Conservation (phyloP, 2,113 vertebrate species). For the Gymnorhina tibicen region DNA sequence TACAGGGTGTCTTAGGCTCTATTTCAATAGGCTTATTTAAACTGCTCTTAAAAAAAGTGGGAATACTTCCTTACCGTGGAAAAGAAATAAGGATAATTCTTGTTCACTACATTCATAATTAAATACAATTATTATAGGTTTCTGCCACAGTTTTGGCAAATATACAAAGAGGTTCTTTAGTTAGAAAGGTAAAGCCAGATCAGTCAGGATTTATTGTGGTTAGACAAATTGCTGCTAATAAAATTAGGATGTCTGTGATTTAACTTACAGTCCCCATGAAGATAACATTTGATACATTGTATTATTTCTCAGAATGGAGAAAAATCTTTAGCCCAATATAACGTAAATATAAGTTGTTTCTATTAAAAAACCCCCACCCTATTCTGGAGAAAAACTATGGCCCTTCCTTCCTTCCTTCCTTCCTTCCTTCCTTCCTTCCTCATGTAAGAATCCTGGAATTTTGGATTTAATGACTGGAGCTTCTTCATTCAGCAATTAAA, state of each 20-base stretch:
- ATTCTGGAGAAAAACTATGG: background rate
- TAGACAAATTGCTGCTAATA: background rate
- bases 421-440: background rate
- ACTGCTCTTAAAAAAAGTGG: background rate
- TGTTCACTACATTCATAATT: background rate
- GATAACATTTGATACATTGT: background rate
- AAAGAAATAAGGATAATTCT: background rate
- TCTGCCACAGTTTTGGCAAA: background rate
- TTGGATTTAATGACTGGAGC: background rate
- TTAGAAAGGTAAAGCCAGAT: background rate
- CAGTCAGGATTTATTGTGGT: background rate
- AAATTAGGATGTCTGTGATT: background rate
- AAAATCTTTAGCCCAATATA: background rate
- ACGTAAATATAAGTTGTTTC: background rate
- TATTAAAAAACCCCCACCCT: background rate
- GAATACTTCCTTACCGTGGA: fast-evolving
- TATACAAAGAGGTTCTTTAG: background rate
- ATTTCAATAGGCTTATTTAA: background rate
- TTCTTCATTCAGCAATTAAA: background rate
- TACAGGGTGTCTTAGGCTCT: background rate
- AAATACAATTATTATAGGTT: background rate
- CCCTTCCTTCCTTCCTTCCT: background rate
- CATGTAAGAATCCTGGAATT: too few species aligned
- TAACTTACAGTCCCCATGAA: background rate
- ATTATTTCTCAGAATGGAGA: background rate